Conservation (phyloP, 2,113 vertebrate species). For the Thinocorus orbignyianus region DNA sequence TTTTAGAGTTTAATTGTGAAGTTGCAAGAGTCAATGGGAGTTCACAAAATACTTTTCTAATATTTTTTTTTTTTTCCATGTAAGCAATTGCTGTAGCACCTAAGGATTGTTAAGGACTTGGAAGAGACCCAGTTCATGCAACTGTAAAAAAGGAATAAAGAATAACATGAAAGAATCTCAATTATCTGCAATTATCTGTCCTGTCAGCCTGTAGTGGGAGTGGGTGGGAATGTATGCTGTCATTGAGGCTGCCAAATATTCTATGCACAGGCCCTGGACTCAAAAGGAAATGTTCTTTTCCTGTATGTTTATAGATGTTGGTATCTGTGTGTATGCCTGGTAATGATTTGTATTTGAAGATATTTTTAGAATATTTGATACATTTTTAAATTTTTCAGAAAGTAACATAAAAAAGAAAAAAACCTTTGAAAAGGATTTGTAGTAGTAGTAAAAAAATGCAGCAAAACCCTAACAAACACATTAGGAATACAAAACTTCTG, state of each 20-base stretch:
- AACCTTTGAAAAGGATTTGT: background rate
- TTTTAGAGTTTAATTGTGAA: background rate
- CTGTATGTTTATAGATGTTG: background rate
- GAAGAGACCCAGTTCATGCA: background rate
- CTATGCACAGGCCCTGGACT: background rate
- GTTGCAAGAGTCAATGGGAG: background rate
- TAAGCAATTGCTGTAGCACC: background rate
- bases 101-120: background rate
- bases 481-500: background rate
- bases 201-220: background rate
- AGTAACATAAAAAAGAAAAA: background rate
- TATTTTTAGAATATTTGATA: background rate
- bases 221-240: background rate
- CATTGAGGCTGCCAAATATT: background rate
- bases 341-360: background rate
- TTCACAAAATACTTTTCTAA: background rate
- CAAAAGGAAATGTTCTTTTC: background rate
- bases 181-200: background rate
- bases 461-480: background rate
- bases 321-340: fast-evolving
- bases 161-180: background rate
- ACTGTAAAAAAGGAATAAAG: background rate
- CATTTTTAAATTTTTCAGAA: background rate
- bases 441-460: background rate
- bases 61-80: background rate